These are phyloP conservation scores for Malurus alboscapulatus DNA, from an alignment of 2,113 vertebrate genomes.

Conservation along the genomic window DNA sequence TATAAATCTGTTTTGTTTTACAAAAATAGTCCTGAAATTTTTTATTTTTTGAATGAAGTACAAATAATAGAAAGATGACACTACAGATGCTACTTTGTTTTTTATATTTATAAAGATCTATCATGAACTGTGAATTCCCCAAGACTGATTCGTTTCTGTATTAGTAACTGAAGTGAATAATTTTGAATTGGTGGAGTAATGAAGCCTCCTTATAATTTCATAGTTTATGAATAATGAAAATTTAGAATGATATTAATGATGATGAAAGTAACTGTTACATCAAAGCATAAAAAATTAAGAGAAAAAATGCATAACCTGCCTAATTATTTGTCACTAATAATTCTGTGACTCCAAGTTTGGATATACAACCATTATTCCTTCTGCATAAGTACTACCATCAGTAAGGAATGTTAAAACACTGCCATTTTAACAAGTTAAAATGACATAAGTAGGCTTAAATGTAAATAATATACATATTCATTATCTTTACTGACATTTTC, in stretches of 20 bases:
- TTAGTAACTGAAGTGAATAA: neutral
- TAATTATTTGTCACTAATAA: neutral
- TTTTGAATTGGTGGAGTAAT: neutral
- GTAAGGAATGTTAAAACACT: neutral
- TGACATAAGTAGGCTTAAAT: neutral
- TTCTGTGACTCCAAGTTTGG: neutral
- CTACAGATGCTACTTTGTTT: neutral
- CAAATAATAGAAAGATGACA: neutral
- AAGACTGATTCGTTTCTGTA: neutral
- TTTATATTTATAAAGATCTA: neutral
- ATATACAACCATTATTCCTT: neutral
- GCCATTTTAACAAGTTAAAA: neutral
- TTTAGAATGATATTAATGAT: neutral
- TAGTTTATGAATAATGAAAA: neutral
- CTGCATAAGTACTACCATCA: neutral
- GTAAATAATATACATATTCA: neutral
- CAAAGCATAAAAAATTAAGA: neutral
- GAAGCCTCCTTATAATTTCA: neutral
- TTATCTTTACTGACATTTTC: neutral
- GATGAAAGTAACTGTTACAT: neutral
- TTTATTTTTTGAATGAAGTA: neutral
- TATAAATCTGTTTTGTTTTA: neutral
- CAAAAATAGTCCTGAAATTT: neutral
- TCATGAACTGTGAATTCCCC: neutral
- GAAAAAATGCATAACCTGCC: neutral